Evolutionary conservation across 2,797 vertebrate species (phyloP), one percentile per base, ranked within the genome.

Genomic region (Xenops minutus): DNA sequence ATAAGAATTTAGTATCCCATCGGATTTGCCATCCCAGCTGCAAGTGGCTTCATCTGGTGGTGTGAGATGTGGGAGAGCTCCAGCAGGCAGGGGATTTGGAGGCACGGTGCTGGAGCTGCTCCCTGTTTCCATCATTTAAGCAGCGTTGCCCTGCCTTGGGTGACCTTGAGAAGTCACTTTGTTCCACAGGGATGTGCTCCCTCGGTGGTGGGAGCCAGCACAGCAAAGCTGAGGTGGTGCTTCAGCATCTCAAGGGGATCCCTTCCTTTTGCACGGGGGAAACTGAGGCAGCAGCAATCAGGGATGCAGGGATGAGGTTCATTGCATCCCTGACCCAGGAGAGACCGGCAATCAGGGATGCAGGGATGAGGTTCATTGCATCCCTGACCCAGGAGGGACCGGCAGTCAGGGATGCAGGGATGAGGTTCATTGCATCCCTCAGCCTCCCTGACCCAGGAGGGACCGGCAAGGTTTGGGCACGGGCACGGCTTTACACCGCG

Each of bases 111-210:
- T 37, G 36, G 55, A 49, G 4, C 22, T 32, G 72, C 34, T 36
- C 3, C 7, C 43, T 21, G 4, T 26, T 63, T 5, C 44, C 56
- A 2, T 2, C 6, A 16, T 39, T 39, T 32, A 20, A 56, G 26
- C 3, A 0, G 12, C 0, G 1, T 10, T 37, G 52, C 20, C 46
- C 23, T 14, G 68, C 22, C 1, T 26, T 3, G 12, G 4, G 12
- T 8, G 29, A 71, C 72, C 66, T 68, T 18, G 37, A 22, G 21
- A 7, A 17, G 2, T 49, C 37, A 0, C 43, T 61, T 23, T 1
- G 52, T 34, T 15, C 13, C 3, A 4, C 54, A 18, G 52, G 63
- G 58, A 21, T 24, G 62, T 1, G 2, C 37, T 63, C 27, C 52
- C 36, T 26, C 14, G 9, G 27, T 4, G 4, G 6, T 4, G 24